These are phyloP conservation scores for Melieria crassipennis DNA, from an alignment of 2,888 invertebrate species.

Conservation along the genomic window DNA sequence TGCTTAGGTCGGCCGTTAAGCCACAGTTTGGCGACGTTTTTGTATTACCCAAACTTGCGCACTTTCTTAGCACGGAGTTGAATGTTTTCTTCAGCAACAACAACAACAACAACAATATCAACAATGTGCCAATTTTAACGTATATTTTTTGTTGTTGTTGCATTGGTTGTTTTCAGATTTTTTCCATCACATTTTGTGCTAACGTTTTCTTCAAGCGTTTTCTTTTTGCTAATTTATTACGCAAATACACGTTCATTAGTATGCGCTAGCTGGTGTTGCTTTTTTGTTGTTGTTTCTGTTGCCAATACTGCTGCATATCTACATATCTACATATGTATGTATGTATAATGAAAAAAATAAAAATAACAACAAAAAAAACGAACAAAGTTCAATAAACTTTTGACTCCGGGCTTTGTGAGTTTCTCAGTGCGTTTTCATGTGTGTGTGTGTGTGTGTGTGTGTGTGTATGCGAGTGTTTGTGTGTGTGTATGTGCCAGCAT, in stretches of 20 bases:
- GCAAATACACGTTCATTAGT: slow-evolving; percentile 48
- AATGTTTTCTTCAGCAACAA: too few relatives aligned
- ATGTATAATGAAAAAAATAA: slow-evolving; percentile 41
- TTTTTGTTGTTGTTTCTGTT: slow-evolving; percentile 40
- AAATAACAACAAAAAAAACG: slow-evolving; percentile 40
- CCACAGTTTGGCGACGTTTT: too few relatives aligned
- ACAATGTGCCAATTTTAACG: too few relatives aligned
- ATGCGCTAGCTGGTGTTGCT: slow-evolving; percentile 31
- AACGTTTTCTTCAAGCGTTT: slow-evolving; percentile 20
- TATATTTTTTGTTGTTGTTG: too few relatives aligned
- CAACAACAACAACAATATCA: too few relatives aligned
- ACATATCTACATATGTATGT: slow-evolving; percentile 8
- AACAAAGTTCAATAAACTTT: slow-evolving; percentile 59
- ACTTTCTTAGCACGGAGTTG: too few relatives aligned
- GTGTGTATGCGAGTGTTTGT: background rate
- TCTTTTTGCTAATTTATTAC: slow-evolving; percentile 51
- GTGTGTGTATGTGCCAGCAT: background rate
- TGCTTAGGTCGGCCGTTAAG: too few relatives aligned
- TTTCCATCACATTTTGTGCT: too few relatives aligned
- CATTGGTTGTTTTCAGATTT: too few relatives aligned
- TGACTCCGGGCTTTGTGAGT: slow-evolving; percentile 26
- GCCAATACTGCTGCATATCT: slow-evolving; percentile 39
- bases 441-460: slow-evolving; percentile 9
- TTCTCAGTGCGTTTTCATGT: slow-evolving; percentile 13
- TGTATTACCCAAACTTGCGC: too few relatives aligned